Conservation (phyloP, 1,140 invertebrate species). For the Neuroterus valhalla region DNA sequence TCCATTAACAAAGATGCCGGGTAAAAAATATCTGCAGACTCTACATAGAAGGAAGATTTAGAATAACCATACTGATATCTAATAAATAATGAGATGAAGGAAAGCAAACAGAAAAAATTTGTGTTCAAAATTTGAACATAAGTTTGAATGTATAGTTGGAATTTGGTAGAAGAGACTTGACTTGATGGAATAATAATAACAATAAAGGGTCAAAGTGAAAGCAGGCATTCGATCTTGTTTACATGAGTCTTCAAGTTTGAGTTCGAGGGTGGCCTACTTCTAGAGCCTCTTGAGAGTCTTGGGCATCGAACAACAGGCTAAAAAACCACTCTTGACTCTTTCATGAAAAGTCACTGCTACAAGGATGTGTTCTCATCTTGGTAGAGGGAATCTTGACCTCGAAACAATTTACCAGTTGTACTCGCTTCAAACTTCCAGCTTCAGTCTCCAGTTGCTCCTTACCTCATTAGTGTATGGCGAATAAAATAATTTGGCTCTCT, state of each 20-base stretch:
- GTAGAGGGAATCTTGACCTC: constrained; percentile 25
- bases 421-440: constrained; percentile 18
- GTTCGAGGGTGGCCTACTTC: constrained; percentile 17
- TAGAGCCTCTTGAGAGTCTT: constrained; percentile 2
- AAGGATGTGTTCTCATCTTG: constrained; percentile 17
- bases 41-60: too few species aligned
- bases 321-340: constrained; percentile 21
- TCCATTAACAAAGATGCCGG: too few species aligned
- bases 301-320: constrained; percentile 10
- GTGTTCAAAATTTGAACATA: background rate
- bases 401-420: constrained; percentile 23
- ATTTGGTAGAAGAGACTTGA: too few species aligned
- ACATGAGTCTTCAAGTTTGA: background rate
- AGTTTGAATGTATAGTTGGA: background rate
- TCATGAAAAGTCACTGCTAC: background rate
- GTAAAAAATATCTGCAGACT: too few species aligned
- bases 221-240: constrained; percentile 12
- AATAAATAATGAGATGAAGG: too few species aligned
- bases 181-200: too few species aligned
- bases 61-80: too few species aligned
- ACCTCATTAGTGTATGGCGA: constrained; percentile 11
- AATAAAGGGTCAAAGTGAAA: background rate
- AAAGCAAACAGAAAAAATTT: too few species aligned
- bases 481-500: constrained; percentile 17
- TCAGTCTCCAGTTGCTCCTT: background rate